These are phyloP conservation scores for Tylochromis polylepis DNA, from an alignment of 2,113 vertebrate species.

Conservation along the genomic window DNA sequence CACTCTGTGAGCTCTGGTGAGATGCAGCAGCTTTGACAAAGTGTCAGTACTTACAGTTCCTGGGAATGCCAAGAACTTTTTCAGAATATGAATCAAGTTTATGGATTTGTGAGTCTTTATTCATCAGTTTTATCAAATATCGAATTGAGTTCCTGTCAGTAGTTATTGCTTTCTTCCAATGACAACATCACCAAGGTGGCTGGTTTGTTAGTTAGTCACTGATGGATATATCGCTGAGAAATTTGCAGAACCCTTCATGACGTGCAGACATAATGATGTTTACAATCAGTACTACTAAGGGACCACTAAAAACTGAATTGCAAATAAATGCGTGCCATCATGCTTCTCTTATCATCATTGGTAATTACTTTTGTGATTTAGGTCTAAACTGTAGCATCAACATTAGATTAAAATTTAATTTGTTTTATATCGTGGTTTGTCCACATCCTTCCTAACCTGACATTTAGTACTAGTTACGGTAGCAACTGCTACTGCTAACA, in stretches of 20 bases:
- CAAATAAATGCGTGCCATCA: neutral
- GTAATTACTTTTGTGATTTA: neutral
- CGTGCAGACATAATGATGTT: neutral
- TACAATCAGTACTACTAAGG: neutral
- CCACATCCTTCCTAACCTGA: neutral
- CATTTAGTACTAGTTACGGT: neutral
- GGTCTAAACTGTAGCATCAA: neutral
- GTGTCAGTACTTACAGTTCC: neutral
- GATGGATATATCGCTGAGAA: neutral
- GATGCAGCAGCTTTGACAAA: neutral
- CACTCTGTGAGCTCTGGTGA: neutral
- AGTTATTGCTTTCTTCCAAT: neutral
- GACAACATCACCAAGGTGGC: neutral
- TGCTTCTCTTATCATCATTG: neutral
- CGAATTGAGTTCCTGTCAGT: neutral
- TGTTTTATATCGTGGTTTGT: neutral
- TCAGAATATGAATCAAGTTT: neutral
- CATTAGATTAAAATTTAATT: neutral
- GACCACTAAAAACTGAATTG: neutral
- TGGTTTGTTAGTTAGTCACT: neutral
- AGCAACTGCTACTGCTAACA: neutral
- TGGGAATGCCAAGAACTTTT: neutral
- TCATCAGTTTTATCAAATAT: neutral
- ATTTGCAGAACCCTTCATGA: neutral
- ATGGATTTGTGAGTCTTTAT: neutral